phyloP scores from a whole-genome alignment of 2,797 vertebrate genomes.

The Staurois parvus region DNA sequence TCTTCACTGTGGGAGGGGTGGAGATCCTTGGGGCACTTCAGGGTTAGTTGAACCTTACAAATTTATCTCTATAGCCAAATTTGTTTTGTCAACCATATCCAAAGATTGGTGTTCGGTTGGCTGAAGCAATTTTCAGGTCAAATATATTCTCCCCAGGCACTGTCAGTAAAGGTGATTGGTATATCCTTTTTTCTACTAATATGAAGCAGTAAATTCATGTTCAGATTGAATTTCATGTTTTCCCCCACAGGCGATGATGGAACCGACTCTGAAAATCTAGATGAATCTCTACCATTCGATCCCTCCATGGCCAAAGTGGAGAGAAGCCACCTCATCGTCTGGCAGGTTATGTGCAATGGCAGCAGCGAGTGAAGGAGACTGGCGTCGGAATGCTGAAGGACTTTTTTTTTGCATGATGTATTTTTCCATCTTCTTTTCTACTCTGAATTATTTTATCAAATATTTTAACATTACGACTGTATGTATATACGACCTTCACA shows the following conservation, averaged over 20 bases:
- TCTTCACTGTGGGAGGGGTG: too few relatives aligned
- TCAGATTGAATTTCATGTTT: neutral
- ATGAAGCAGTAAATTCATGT: too few relatives aligned
- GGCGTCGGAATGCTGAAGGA: constrained; percentile 67
- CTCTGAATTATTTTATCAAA: constrained; percentile 72
- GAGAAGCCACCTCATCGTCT: constrained; percentile 97
- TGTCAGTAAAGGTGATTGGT: too few relatives aligned
- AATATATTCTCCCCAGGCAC: too few relatives aligned
- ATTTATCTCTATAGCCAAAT: too few relatives aligned
- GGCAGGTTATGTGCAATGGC: constrained; percentile 84
- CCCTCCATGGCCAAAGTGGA: constrained; percentile 91
- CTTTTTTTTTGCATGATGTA: constrained; percentile 76
- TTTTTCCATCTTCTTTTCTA: constrained; percentile 67
- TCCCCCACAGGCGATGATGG: constrained; percentile 87
- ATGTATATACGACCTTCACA: constrained; percentile 69
- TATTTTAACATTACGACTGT: constrained; percentile 75
- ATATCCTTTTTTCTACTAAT: too few relatives aligned
- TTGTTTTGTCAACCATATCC: too few relatives aligned
- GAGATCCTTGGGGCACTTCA: neutral
- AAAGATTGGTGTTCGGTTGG: too few relatives aligned
- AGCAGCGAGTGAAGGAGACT: constrained; percentile 80
- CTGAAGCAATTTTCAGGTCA: too few relatives aligned
- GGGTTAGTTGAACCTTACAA: neutral
- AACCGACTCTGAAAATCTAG: constrained; percentile 84
- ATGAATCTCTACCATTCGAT: constrained; percentile 86